A percentile compares a stretch with the other conserved stretches of the same genome.
These are phyloP conservation scores for Pachycephus smyrnensis DNA, from an alignment of 2,888 invertebrate genomes.

Conservation along the genomic window DNA sequence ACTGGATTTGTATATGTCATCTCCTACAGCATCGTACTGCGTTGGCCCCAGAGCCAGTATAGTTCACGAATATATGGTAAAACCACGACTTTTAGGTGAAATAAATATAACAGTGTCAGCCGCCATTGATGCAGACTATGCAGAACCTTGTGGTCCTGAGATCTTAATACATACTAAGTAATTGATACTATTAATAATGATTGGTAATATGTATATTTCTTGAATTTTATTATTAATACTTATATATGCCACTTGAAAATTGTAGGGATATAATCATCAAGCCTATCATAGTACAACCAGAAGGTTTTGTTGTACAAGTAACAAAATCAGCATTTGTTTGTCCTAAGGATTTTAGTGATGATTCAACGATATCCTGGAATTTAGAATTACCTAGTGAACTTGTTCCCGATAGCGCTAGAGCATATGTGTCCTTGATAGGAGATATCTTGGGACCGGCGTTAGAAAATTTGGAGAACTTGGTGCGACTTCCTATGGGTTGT, in stretches of 20 bases:
- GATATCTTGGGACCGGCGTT: slow-evolving; percentile 76
- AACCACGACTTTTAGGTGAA: slow-evolving; percentile 63
- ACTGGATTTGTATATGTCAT: slow-evolving; percentile 49
- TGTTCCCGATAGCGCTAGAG: slow-evolving; percentile 74
- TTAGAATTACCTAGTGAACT: slow-evolving; percentile 69
- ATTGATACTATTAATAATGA: slow-evolving; percentile 20
- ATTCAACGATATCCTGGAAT: slow-evolving; percentile 64
- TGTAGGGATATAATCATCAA: slow-evolving; percentile 74
- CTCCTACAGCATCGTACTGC: slow-evolving; percentile 46
- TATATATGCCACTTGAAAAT: not conserved
- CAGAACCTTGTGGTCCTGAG: slow-evolving; percentile 68
- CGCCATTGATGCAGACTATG: slow-evolving; percentile 66
- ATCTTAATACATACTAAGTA: slow-evolving; percentile 67
- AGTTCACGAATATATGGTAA: slow-evolving; percentile 55
- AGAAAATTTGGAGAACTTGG: slow-evolving; percentile 76
- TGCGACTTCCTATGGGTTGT: slow-evolving; percentile 80
- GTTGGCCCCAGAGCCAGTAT: slow-evolving; percentile 53
- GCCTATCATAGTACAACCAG: slow-evolving; percentile 75
- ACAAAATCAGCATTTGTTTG: slow-evolving; percentile 78
- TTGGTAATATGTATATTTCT: slow-evolving; percentile 1
- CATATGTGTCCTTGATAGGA: slow-evolving; percentile 74
- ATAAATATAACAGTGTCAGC: slow-evolving; percentile 70
- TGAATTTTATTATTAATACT: slow-evolving; percentile 15
- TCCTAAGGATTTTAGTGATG: slow-evolving; percentile 68
- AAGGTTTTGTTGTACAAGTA: slow-evolving; percentile 77